Conservation (phyloP, 1,140 invertebrate genomes). For the Arion vulgaris region DNA sequence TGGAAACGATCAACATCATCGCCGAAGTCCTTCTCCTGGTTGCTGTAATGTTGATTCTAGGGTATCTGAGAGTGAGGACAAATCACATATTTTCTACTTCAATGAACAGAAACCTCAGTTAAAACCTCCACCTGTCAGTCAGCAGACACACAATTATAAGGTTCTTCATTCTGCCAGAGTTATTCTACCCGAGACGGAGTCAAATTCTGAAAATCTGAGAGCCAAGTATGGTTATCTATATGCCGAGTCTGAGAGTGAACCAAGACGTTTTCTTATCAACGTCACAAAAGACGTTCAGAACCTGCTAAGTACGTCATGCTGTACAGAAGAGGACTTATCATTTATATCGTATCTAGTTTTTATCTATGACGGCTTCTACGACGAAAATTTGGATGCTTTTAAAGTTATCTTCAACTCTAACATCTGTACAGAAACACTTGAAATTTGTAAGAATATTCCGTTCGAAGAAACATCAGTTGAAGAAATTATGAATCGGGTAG, state of each 20-base stretch:
- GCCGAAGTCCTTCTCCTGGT: neutral
- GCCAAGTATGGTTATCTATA: slow-evolving; percentile 34
- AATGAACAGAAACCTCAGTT: neutral
- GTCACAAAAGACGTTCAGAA: slow-evolving; percentile 43
- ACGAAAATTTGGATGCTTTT: neutral
- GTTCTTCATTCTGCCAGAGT: neutral
- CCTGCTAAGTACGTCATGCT: neutral
- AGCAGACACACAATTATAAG: neutral
- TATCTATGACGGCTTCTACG: slow-evolving; percentile 22
- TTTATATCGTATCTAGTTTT: neutral
- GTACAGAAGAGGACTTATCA: neutral
- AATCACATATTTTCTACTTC: neutral
- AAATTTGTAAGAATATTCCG: neutral
- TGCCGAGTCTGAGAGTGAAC: slow-evolving; percentile 40
- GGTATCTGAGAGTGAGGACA: neutral
- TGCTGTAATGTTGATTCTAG: neutral
- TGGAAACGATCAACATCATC: neutral
- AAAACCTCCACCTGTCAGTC: neutral
- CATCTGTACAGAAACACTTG: slow-evolving; percentile 7
- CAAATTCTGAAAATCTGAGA: slow-evolving; percentile 2
- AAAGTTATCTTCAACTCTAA: slow-evolving; percentile 2
- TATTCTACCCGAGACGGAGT: neutral
- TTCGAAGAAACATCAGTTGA: neutral
- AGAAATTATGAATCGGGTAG: slow-evolving; percentile 1
- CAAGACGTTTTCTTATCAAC: slow-evolving; percentile 47